Conservation (phyloP, 2,113 vertebrate species). For the Cinclus cinclus region DNA sequence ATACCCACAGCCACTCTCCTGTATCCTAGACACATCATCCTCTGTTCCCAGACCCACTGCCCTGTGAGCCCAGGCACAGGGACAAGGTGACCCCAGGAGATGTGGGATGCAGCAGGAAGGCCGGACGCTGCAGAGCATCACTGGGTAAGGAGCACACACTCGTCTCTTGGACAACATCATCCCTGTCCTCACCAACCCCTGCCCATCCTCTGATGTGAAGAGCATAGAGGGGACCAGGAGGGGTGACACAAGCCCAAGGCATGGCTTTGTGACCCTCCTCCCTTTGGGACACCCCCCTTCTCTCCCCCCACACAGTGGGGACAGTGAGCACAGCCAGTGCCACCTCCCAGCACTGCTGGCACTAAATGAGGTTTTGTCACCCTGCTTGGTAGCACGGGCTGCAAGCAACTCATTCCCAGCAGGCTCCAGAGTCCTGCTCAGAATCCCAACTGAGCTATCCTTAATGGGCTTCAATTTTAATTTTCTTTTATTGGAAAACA, state of each 20-base stretch:
- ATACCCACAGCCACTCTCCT: background rate
- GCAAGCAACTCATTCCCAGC: conserved; percentile 54
- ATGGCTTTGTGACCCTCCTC: background rate
- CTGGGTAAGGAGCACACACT: background rate
- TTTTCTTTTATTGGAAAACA: conserved; percentile 81
- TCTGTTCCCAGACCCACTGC: background rate
- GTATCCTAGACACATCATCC: background rate
- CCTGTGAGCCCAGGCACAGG: background rate
- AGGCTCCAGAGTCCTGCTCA: conserved; percentile 53
- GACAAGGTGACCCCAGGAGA: fast-evolving
- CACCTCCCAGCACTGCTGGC: background rate
- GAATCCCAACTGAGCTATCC: conserved; percentile 73
- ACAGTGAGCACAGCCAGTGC: background rate
- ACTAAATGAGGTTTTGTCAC: conserved; percentile 11
- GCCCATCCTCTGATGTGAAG: fast-evolving
- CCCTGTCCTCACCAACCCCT: background rate
- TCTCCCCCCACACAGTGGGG: fast-evolving
- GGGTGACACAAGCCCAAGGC: background rate
- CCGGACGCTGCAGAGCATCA: background rate
- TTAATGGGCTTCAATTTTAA: conserved; percentile 77
- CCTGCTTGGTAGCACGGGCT: background rate
- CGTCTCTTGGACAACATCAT: background rate
- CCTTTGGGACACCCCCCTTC: background rate
- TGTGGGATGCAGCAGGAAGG: background rate
- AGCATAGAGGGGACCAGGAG: background rate